phyloP scores from a whole-genome alignment of 2,797 vertebrate species.

The Pachyuromys duprasi region DNA sequence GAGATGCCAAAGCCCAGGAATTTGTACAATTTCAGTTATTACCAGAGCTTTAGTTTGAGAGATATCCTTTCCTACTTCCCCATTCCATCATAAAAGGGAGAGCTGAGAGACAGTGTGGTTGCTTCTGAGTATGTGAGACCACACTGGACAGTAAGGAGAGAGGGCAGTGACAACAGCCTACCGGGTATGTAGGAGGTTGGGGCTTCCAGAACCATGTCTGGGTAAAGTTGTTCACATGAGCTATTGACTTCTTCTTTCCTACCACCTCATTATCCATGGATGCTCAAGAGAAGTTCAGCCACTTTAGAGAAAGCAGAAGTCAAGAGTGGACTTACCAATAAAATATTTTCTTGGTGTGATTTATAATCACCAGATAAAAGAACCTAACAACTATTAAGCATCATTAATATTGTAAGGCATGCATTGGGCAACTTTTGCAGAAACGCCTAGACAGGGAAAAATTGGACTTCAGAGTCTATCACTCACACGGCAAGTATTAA shows the following conservation, averaged over 20 bases:
- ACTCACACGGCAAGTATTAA: neutral
- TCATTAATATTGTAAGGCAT: neutral
- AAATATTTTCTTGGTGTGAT: neutral
- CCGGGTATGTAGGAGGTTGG: too few species aligned
- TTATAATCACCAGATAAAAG: neutral
- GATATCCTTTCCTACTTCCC: neutral
- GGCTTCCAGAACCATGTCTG: neutral
- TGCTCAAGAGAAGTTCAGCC: neutral
- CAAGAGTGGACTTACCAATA: neutral
- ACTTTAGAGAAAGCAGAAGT: neutral
- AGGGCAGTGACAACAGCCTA: neutral
- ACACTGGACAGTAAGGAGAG: neutral
- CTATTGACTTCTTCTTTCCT: neutral
- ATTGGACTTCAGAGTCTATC: neutral
- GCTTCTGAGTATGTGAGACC: neutral
- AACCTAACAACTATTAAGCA: neutral
- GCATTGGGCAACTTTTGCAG: neutral
- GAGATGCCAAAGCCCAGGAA: slow-evolving; percentile 7
- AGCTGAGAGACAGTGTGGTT: neutral
- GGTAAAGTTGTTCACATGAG: neutral
- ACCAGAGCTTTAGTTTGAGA: neutral
- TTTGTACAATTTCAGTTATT: slow-evolving; percentile 55
- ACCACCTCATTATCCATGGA: neutral
- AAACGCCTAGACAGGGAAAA: neutral
- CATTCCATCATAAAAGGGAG: neutral